Conservation (phyloP, 2,797 vertebrate genomes). For the Phrynocephalus vlangalii region DNA sequence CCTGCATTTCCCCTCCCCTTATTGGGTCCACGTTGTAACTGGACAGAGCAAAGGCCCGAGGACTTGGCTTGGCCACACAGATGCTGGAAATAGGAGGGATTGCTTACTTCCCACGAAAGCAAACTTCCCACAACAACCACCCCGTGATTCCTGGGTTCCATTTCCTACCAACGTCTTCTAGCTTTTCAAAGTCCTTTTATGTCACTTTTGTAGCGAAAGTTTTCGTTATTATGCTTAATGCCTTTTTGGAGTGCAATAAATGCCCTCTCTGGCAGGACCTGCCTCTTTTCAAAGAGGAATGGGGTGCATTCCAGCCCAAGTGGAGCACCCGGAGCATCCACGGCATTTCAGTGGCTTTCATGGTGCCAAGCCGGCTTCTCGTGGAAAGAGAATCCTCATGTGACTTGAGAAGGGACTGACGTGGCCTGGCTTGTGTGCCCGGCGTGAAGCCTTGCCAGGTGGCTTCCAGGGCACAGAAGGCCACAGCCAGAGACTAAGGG, state of each 20-base stretch:
- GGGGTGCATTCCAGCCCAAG: not conserved
- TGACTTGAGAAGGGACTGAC: too few relatives aligned
- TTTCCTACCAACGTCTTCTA: not conserved
- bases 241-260: not conserved
- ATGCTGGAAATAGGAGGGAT: constrained; percentile 10
- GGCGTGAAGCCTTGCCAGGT: not conserved
- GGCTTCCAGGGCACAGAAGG: not conserved
- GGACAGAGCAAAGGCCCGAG: constrained; percentile 33
- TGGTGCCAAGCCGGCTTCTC: not conserved
- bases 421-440: not conserved
- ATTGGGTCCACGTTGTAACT: not conserved
- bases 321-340: not conserved
- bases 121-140: not conserved
- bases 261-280: too few relatives aligned
- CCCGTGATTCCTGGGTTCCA: not conserved
- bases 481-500: too few relatives aligned
- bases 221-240: not conserved
- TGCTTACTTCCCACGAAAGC: not conserved
- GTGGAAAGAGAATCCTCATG: too few relatives aligned
- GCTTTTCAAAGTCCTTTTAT: not conserved
- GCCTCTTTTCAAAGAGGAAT: not conserved
- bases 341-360: not conserved
- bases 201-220: not conserved
- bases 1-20: not conserved
- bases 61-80: constrained; percentile 32